Evolutionary conservation across 2,113 vertebrate species (phyloP).

Genomic region (Dicentrarchus labrax): DNA sequence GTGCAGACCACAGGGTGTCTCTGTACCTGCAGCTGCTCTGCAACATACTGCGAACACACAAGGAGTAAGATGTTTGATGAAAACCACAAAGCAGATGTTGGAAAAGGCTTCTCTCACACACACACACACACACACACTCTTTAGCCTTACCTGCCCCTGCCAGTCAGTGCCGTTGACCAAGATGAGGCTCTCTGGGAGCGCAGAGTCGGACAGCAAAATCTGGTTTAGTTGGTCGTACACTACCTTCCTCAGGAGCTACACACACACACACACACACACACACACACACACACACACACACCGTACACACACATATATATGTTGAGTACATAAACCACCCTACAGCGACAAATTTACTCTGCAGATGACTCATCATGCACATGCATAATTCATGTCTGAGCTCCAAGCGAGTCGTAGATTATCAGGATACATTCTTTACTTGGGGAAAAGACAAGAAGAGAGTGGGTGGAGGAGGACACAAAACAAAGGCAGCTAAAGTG

Average conservation of each 20-base stretch:
- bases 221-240: slow-evolving; percentile 93
- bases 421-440: slow-evolving; percentile 47
- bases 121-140: slow-evolving; percentile 18
- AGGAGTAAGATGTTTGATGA: not conserved
- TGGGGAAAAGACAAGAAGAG: not conserved
- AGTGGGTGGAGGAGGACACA: not conserved
- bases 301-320: slow-evolving; percentile 21
- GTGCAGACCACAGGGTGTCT: slow-evolving; percentile 92
- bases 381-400: slow-evolving; percentile 71
- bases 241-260: slow-evolving; percentile 87
- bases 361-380: slow-evolving; percentile 65
- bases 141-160: slow-evolving; percentile 75
- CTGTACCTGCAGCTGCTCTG: slow-evolving; percentile 89
- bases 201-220: slow-evolving; percentile 87
- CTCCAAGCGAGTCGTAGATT: slow-evolving; percentile 40
- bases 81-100: not conserved
- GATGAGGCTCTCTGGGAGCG: slow-evolving; percentile 90
- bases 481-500: slow-evolving; percentile 34
- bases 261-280: slow-evolving; percentile 51
- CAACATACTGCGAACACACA: slow-evolving; percentile 85
- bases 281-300: slow-evolving; percentile 50
- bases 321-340: not conserved
- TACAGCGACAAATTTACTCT: slow-evolving; percentile 40
- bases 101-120: not conserved
- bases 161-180: slow-evolving; percentile 78